Percentiles rank a stretch among this genome's conserved stretches.
Conservation (phyloP, 1,140 invertebrate species). For the Drosophila littoralis region DNA sequence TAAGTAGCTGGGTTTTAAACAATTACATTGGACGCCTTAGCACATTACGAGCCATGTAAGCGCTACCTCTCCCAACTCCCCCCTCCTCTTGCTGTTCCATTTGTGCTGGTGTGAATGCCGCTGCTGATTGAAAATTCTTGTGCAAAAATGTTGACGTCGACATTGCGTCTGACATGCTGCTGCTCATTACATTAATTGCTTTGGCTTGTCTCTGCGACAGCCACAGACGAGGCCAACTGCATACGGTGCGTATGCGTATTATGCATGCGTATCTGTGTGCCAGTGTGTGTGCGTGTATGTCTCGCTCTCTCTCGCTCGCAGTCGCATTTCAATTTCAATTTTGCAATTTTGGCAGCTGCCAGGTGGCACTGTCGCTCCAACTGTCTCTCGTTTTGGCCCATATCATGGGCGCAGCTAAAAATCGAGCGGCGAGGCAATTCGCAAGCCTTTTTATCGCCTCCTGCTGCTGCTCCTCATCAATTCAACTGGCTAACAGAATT, state of each 20-base stretch:
- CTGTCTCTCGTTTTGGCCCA: conserved; percentile 65
- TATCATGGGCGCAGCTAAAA: conserved; percentile 55
- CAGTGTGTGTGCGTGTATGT: conserved; percentile 19
- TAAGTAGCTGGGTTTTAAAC: conserved; percentile 79
- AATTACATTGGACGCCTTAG: conserved; percentile 80
- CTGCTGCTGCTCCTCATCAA: conserved; percentile 66
- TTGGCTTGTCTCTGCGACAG: conserved; percentile 82
- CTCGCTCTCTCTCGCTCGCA: conserved; percentile 26
- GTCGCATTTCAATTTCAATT: conserved; percentile 82
- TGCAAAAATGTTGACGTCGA: conserved; percentile 82
- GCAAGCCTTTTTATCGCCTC: conserved; percentile 79
- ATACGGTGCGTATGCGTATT: conserved; percentile 78
- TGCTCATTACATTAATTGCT: conserved; percentile 82
- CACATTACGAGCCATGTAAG: conserved; percentile 58
- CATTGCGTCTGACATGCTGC: conserved; percentile 75
- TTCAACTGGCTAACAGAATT: conserved; percentile 79
- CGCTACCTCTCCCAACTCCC: conserved; percentile 5
- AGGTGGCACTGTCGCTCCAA: conserved; percentile 80
- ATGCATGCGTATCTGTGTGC: conserved; percentile 57
- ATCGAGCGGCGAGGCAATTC: conserved; percentile 40
- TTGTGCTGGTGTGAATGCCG: conserved; percentile 46
- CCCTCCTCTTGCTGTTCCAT: not conserved
- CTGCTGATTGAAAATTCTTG: conserved; percentile 80
- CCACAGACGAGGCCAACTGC: conserved; percentile 40
- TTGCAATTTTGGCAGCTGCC: conserved; percentile 82